These are phyloP conservation scores for Vicugna pacos DNA, from an alignment of 2,113 vertebrate genomes.

Conservation along the genomic window DNA sequence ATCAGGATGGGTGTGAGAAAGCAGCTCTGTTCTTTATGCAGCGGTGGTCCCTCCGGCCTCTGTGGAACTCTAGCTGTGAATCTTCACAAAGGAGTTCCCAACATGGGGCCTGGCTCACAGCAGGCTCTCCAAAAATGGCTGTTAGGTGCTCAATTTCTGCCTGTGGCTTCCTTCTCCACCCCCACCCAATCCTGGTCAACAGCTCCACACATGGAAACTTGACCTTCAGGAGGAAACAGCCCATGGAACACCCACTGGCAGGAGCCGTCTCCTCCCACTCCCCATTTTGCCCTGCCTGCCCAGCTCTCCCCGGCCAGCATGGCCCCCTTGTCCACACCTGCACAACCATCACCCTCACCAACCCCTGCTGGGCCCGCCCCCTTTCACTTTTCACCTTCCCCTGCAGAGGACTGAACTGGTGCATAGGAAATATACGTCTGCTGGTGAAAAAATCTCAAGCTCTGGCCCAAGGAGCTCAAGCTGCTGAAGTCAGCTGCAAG, in stretches of 20 bases:
- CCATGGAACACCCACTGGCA: background rate
- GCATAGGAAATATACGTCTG: background rate
- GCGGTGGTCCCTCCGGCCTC: background rate
- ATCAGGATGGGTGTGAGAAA: background rate
- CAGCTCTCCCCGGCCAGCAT: background rate
- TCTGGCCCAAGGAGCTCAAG: background rate
- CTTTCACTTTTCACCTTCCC: background rate
- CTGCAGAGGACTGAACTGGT: background rate
- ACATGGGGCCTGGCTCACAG: background rate
- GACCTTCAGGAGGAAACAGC: background rate
- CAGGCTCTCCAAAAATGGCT: background rate
- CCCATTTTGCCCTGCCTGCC: background rate
- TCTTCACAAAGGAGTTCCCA: background rate
- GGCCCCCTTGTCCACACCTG: background rate
- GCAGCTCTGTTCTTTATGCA: background rate
- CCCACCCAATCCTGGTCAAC: background rate
- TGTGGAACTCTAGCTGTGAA: rapidly evolving
- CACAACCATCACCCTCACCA: background rate
- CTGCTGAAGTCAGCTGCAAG: background rate
- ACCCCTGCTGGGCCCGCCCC: background rate
- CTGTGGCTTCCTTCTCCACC: background rate
- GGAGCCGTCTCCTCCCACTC: background rate
- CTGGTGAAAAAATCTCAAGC: background rate
- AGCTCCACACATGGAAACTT: background rate
- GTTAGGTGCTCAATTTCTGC: background rate